Evolutionary conservation across 2,888 invertebrate species (phyloP).

Genomic region (Lamellibrachia columna): DNA sequence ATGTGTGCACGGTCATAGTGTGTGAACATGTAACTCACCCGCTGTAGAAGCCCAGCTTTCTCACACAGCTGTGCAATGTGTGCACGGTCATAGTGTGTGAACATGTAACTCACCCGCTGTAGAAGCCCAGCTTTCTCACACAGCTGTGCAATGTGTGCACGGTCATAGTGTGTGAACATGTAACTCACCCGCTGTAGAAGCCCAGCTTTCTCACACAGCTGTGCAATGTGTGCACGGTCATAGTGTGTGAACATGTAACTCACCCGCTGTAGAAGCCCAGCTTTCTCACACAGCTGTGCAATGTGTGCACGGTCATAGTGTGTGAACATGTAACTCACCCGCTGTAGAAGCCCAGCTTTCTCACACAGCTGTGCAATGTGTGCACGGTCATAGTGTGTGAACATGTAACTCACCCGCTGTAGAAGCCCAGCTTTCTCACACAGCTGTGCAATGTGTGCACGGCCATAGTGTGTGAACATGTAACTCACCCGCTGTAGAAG

Average conservation of each 20-base stretch:
- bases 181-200: conserved; percentile 77
- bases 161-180: conserved; percentile 87
- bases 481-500: conserved; percentile 77
- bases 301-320: conserved; percentile 98
- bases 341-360: conserved; percentile 94
- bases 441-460: conserved; percentile 96
- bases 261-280: conserved; percentile 85
- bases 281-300: conserved; percentile 99
- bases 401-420: conserved; percentile 71
- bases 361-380: conserved; percentile 99
- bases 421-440: conserved; percentile 98
- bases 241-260: conserved; percentile 75
- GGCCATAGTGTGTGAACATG: conserved; percentile 87
- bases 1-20: conserved; percentile 98
- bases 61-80: conserved; percentile 99
- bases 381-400: conserved; percentile 97
- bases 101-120: conserved; percentile 71
- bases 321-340: conserved; percentile 56
- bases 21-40: conserved; percentile 83
- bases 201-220: conserved; percentile 99
- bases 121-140: conserved; percentile 98
- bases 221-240: conserved; percentile 96
- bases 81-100: conserved; percentile 97
- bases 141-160: conserved; percentile 96
- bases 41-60: conserved; percentile 94